Conservation (phyloP, 2,113 vertebrate genomes). For the Boulengeromyrus knoepffleri region DNA sequence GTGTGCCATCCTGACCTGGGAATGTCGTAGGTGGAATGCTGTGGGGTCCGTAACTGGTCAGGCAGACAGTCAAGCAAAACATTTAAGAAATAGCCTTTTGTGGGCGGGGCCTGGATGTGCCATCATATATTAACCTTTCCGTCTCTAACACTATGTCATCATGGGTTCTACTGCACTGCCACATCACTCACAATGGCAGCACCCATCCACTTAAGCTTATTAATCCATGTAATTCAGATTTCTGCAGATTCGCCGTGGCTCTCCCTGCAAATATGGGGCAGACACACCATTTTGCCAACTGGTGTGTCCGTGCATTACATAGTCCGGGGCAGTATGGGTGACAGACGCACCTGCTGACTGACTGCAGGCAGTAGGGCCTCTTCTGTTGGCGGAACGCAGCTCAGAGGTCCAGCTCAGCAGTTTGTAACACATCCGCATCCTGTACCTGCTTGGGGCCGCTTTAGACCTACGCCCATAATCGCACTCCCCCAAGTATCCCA, state of each 20-base stretch:
- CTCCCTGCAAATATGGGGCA: neutral
- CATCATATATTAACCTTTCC: neutral
- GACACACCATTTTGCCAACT: neutral
- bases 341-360: neutral
- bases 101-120: neutral
- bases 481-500: neutral
- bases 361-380: neutral
- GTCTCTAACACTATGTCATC: neutral
- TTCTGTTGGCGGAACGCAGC: neutral
- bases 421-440: neutral
- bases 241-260: neutral
- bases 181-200: neutral
- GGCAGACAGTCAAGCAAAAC: neutral
- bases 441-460: neutral
- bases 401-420: neutral
- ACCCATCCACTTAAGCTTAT: neutral
- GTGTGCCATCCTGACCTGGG: neutral
- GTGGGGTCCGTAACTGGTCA: neutral
- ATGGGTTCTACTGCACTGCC: neutral
- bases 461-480: neutral
- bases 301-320: neutral
- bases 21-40: neutral
- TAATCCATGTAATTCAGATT: neutral
- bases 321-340: neutral
- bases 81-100: neutral